These are phyloP conservation scores for Apodemia hepburni DNA, from an alignment of 2,888 invertebrate species.

Conservation along the genomic window DNA sequence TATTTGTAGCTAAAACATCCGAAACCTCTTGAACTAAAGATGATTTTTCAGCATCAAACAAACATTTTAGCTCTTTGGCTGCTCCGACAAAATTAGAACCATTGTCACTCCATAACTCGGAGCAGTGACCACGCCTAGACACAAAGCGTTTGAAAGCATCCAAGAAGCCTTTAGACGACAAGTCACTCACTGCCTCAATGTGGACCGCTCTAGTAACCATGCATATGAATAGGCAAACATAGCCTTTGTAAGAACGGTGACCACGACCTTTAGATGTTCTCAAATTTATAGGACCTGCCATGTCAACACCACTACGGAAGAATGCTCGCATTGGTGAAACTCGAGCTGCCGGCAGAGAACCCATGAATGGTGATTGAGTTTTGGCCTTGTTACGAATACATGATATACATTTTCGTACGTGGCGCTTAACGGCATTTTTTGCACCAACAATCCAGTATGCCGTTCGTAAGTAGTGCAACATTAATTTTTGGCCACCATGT, in stretches of 20 bases:
- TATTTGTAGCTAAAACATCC: background rate
- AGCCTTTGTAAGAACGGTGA: background rate
- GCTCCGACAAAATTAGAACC: background rate
- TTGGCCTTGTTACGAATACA: background rate
- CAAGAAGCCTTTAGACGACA: background rate
- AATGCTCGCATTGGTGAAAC: background rate
- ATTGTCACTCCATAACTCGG: background rate
- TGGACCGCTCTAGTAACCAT: background rate
- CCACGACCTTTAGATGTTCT: background rate
- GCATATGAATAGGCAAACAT: background rate
- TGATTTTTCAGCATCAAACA: background rate
- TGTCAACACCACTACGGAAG: background rate
- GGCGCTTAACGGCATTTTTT: too few relatives aligned
- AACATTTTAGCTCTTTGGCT: background rate
- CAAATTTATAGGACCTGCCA: background rate
- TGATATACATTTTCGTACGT: too few relatives aligned
- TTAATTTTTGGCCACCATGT: too few relatives aligned
- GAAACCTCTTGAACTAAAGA: background rate
- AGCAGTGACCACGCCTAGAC: background rate
- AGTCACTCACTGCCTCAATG: background rate
- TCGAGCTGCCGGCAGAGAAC: background rate
- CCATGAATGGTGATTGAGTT: background rate
- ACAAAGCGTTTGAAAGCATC: background rate
- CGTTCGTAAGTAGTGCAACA: too few relatives aligned
- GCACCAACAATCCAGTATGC: too few relatives aligned